Conservation (phyloP, 2,113 vertebrate species). For the Carlito syrichta region DNA sequence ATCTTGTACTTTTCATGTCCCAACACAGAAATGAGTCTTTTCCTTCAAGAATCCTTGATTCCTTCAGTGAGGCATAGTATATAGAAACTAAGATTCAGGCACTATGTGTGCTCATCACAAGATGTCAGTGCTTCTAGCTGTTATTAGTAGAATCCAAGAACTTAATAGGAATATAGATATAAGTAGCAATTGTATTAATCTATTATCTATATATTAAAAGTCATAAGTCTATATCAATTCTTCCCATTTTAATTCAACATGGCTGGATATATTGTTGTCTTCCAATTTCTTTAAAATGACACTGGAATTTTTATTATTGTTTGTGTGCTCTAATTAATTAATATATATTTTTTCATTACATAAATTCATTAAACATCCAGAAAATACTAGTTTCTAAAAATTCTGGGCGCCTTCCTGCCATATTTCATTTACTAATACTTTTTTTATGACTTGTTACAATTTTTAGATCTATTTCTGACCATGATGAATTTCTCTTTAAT, state of each 20-base stretch:
- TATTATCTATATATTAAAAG: neutral
- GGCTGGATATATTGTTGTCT: neutral
- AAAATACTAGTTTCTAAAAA: neutral
- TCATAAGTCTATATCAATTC: neutral
- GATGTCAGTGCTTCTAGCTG: neutral
- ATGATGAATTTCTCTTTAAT: neutral
- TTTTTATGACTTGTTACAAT: neutral
- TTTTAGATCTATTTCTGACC: neutral
- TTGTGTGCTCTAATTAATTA: neutral
- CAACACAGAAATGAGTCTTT: neutral
- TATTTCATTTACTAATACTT: neutral
- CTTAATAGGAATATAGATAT: neutral
- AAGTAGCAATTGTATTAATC: neutral
- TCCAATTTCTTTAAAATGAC: neutral
- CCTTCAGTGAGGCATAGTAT: fast-evolving
- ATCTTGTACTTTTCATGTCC: neutral
- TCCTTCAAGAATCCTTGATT: neutral
- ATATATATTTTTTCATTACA: neutral
- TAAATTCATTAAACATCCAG: neutral
- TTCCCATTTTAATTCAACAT: neutral
- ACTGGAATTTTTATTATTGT: neutral
- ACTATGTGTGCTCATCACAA: neutral
- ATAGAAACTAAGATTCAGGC: neutral
- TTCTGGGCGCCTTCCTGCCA: neutral
- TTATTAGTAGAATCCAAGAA: neutral